Conservation (phyloP, 1,140 invertebrate genomes). For the Drosophila obscura region DNA sequence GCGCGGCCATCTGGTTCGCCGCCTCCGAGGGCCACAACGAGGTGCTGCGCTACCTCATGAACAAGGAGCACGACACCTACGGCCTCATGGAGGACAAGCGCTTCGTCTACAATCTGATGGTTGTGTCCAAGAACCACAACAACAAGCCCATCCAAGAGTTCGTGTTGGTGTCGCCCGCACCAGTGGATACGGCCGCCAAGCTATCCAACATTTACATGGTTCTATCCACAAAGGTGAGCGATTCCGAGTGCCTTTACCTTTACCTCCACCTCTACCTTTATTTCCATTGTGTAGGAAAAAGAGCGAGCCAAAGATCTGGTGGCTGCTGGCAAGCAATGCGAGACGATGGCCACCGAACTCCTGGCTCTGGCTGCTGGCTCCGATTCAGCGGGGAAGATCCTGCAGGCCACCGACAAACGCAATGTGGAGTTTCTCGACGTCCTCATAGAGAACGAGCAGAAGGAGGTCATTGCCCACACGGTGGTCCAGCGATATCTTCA, state of each 20-base stretch:
- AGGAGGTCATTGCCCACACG: constrained; percentile 96
- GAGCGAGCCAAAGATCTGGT: constrained; percentile 98
- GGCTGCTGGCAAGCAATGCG: constrained; percentile 97
- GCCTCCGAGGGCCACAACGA: constrained; percentile 98
- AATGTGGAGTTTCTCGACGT: constrained; percentile 98
- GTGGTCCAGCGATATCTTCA: constrained; percentile 94
- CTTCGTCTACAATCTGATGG: constrained; percentile 99
- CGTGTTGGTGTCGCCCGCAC: constrained; percentile 97
- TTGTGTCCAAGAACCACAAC: constrained; percentile 97
- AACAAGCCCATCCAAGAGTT: constrained; percentile 99
- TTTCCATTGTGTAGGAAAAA: constrained; percentile 90
- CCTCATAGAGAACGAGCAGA: constrained; percentile 99
- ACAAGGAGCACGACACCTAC: constrained; percentile 98
- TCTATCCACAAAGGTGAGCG: constrained; percentile 90
- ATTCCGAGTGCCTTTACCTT: not conserved
- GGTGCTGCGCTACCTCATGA: constrained; percentile 97
- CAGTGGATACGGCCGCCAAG: constrained; percentile 99
- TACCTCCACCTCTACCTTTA: not conserved
- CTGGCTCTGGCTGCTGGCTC: constrained; percentile 96
- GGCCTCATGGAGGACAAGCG: constrained; percentile 98
- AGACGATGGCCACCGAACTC: constrained; percentile 98
- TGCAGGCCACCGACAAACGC: constrained; percentile 95
- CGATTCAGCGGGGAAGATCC: constrained; percentile 95
- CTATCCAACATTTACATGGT: constrained; percentile 96
- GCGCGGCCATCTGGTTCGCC: constrained; percentile 98